A percentile compares a stretch with the other conserved stretches of the same genome.
These are phyloP conservation scores for Sepiola atlantica DNA, from an alignment of 2,888 invertebrate genomes.

Conservation along the genomic window DNA sequence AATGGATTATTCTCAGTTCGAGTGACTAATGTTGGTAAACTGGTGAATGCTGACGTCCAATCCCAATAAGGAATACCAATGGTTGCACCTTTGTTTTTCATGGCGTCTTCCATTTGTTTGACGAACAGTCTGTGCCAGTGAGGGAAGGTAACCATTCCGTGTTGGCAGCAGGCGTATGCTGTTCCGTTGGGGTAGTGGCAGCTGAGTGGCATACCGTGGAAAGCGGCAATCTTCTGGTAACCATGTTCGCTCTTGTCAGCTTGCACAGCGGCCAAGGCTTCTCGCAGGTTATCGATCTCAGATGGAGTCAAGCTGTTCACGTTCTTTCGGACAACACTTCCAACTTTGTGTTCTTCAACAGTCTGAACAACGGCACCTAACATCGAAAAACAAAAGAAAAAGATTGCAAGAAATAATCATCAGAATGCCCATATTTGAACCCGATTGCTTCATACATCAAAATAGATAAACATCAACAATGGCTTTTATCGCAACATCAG, in stretches of 20 bases:
- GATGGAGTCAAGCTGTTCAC: conserved; percentile 40
- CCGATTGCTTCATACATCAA: no score
- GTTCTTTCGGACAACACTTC: conserved; percentile 47
- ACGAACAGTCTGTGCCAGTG: conserved; percentile 54
- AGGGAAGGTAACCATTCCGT: conserved; percentile 55
- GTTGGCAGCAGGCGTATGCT: conserved; percentile 55
- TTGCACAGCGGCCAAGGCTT: conserved; percentile 41
- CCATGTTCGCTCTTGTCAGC: conserved; percentile 44
- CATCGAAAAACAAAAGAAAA: neutral
- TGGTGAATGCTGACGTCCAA: conserved; percentile 52
- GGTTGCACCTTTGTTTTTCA: conserved; percentile 52
- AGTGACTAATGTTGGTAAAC: conserved; percentile 51
- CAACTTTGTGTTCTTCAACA: neutral
- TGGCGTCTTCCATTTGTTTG: conserved; percentile 55
- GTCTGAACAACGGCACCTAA: neutral
- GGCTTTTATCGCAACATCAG: no score
- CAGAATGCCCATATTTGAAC: neutral
- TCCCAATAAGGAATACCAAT: conserved; percentile 55
- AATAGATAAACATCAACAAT: no score
- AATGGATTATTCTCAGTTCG: conserved; percentile 52
- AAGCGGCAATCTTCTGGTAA: conserved; percentile 47
- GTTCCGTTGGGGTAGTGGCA: conserved; percentile 45
- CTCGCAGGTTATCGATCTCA: conserved; percentile 45
- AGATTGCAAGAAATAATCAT: neutral
- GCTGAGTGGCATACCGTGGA: conserved; percentile 47